These are phyloP conservation scores for Alcis repandata DNA, from an alignment of 2,888 invertebrate species.

Conservation along the genomic window DNA sequence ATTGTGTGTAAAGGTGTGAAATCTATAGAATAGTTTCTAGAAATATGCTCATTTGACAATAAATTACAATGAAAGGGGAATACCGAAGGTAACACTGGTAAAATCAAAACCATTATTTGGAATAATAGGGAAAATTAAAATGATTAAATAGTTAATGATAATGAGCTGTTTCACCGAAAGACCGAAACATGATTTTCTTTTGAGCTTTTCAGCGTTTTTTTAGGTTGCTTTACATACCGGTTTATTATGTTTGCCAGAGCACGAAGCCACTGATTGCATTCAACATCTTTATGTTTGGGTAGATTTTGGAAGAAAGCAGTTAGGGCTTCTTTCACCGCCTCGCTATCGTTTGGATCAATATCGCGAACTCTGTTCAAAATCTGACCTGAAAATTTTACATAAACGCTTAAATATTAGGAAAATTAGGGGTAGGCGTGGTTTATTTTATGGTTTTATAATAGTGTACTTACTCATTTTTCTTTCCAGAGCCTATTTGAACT, in stretches of 20 bases:
- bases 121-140: too few species aligned
- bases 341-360: slow-evolving; percentile 74
- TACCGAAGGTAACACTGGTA: too few species aligned
- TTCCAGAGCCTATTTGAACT: not conserved
- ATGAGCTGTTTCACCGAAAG: not conserved
- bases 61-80: too few species aligned
- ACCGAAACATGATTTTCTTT: not conserved
- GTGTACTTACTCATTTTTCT: slow-evolving; percentile 42
- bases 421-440: not conserved
- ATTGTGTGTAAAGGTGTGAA: too few species aligned
- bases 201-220: not conserved
- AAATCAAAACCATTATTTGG: too few species aligned
- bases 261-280: slow-evolving; percentile 66
- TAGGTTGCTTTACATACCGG: slow-evolving; percentile 78
- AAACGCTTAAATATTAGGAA: not conserved
- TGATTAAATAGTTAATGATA: slow-evolving; percentile 22
- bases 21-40: too few species aligned
- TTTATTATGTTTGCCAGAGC: slow-evolving; percentile 66
- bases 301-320: slow-evolving; percentile 69
- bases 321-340: slow-evolving; percentile 73
- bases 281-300: slow-evolving; percentile 60
- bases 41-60: too few species aligned
- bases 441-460: not conserved
- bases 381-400: slow-evolving; percentile 62
- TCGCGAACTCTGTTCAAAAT: slow-evolving; percentile 71